phyloP scores from a whole-genome alignment of 2,113 vertebrate species.

The Aplodontia rufa region DNA sequence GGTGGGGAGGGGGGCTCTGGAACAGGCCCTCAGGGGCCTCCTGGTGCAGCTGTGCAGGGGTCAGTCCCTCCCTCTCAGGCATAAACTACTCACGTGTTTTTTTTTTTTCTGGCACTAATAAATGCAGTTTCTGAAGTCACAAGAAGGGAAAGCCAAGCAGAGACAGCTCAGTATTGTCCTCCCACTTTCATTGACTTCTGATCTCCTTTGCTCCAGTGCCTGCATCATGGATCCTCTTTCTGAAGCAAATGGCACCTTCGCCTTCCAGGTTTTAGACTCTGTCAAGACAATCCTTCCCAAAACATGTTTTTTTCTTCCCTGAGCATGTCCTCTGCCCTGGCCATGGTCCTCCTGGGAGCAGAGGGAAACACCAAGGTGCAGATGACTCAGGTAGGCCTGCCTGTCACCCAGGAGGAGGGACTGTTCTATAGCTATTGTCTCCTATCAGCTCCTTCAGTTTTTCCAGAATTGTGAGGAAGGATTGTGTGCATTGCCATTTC shows the following conservation, averaged over 20 bases:
- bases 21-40: background rate
- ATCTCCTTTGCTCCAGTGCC: background rate
- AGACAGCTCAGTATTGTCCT: background rate
- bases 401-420: background rate
- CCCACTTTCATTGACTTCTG: background rate
- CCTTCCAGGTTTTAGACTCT: constrained; percentile 87
- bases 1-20: background rate
- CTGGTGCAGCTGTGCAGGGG: no score
- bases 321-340: constrained; percentile 91
- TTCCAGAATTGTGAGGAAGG: no score
- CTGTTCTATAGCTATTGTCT: accelerated
- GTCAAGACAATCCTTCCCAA: background rate
- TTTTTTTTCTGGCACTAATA: background rate
- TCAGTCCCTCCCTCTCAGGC: accelerated
- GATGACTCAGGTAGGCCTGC: constrained; percentile 86
- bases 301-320: constrained; percentile 93
- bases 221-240: constrained; percentile 84
- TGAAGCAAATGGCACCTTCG: constrained; percentile 86
- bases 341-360: constrained; percentile 90
- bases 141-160: background rate
- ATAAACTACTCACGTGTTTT: background rate
- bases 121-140: background rate
- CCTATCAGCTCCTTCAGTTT: accelerated
- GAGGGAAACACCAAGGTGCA: constrained; percentile 86
- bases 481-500: background rate